Conservation (phyloP, 1,140 invertebrate species). For the Euwallacea fornicatus region DNA sequence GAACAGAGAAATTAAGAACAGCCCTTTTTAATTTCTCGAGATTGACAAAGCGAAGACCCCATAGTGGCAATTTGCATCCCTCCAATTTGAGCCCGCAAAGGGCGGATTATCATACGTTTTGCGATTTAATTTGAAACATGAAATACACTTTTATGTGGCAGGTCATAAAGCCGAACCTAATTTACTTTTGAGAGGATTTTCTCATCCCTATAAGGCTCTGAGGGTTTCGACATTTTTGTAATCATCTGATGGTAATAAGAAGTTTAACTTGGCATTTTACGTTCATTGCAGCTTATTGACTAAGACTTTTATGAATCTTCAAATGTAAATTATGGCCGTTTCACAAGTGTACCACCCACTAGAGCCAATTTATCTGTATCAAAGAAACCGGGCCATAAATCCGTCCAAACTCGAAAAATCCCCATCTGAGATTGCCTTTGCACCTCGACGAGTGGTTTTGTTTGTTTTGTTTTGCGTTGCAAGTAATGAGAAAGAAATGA, state of each 20-base stretch:
- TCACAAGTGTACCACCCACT: not conserved
- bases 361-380: constrained; percentile 6
- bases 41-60: too few relatives aligned
- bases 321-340: constrained; percentile 4
- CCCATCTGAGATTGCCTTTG: too few relatives aligned
- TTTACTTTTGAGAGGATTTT: constrained; percentile 8
- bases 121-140: constrained; percentile 15
- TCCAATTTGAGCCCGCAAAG: not conserved
- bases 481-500: too few relatives aligned
- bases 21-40: too few relatives aligned
- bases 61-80: not conserved
- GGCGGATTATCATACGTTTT: constrained; percentile 1
- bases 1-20: too few relatives aligned
- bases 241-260: too few relatives aligned
- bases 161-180: constrained; percentile 8
- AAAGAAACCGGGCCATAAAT: not conserved
- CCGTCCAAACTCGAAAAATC: too few relatives aligned
- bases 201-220: not conserved
- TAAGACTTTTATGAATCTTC: constrained; percentile 5
- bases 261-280: too few relatives aligned
- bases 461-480: not conserved
- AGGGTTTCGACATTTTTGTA: too few relatives aligned
- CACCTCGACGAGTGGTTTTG: too few relatives aligned
- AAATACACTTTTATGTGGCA: constrained; percentile 11
- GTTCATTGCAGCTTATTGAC: not conserved